phyloP scores from a whole-genome alignment of 2,888 invertebrate species.

The Meliscaeva auricollis region DNA sequence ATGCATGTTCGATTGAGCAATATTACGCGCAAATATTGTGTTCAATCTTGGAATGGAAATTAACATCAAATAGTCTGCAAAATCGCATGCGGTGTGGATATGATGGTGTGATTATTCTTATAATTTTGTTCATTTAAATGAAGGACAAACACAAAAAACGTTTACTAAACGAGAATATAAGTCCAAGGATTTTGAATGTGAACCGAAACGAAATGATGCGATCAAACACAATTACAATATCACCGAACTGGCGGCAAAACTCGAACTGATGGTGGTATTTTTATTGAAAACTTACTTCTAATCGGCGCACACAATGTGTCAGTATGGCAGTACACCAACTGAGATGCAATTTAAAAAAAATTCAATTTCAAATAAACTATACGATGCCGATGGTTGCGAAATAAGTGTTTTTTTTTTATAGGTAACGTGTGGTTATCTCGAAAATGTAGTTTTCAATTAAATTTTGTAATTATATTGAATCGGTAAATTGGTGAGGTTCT shows the following conservation, averaged over 20 bases:
- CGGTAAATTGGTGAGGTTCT: conserved; percentile 1
- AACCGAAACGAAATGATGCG: conserved; percentile 25
- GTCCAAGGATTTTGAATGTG: conserved; percentile 61
- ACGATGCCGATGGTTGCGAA: conserved; percentile 44
- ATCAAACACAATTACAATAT: conserved; percentile 37
- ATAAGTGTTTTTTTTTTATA: conserved; percentile 29
- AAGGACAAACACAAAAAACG: conserved; percentile 53
- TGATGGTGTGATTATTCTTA: conserved; percentile 42
- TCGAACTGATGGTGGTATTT: conserved; percentile 37
- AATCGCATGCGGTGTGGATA: background rate
- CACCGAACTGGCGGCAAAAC: background rate
- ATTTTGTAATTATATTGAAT: conserved; percentile 50
- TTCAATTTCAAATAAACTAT: conserved; percentile 62
- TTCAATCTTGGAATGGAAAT: conserved; percentile 59
- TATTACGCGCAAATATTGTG: conserved; percentile 24
- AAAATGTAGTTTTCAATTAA: conserved; percentile 64
- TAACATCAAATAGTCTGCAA: too few species aligned
- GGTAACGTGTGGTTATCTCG: conserved; percentile 39
- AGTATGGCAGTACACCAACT: background rate
- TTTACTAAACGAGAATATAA: conserved; percentile 52
- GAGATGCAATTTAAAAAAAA: conserved; percentile 62
- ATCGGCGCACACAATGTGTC: background rate
- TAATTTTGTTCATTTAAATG: conserved; percentile 55
- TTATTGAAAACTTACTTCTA: conserved; percentile 35
- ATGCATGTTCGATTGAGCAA: conserved; percentile 59